A percentile compares a stretch with the other conserved stretches of the same genome.
phyloP scores from a whole-genome alignment of 2,888 invertebrate species.

The Spisula solida region DNA sequence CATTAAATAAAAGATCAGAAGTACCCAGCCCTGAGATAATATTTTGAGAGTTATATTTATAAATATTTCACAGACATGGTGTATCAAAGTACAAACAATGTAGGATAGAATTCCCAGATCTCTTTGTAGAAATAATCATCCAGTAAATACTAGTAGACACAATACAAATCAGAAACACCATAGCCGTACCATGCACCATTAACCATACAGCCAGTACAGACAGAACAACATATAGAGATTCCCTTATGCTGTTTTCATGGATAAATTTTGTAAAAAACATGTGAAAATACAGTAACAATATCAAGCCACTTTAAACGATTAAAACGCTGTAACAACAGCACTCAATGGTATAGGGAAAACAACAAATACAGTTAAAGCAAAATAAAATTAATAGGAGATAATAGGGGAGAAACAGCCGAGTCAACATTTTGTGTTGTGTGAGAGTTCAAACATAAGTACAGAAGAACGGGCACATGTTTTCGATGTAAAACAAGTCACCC shows the following conservation, averaged over 20 bases:
- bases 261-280: neutral
- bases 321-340: neutral
- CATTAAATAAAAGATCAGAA: neutral
- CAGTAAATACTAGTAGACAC: neutral
- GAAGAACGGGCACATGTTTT: too few relatives aligned
- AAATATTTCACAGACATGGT: neutral
- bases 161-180: slow-evolving; percentile 17
- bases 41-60: neutral
- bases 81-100: slow-evolving; percentile 1
- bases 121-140: neutral
- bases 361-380: neutral
- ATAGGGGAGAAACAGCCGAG: neutral
- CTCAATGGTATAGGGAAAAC: neutral
- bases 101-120: neutral
- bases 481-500: too few relatives aligned
- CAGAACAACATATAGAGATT: neutral
- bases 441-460: neutral
- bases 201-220: neutral
- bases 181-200: neutral
- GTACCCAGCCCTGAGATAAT: neutral
- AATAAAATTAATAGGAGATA: slow-evolving; percentile 12
- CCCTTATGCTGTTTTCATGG: neutral
- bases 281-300: neutral
- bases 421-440: neutral
- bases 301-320: slow-evolving; percentile 6